A percentile compares a stretch with the other conserved stretches of the same genome.
phyloP scores from a whole-genome alignment of 2,888 invertebrate genomes.

The Cephus nigrinus region DNA sequence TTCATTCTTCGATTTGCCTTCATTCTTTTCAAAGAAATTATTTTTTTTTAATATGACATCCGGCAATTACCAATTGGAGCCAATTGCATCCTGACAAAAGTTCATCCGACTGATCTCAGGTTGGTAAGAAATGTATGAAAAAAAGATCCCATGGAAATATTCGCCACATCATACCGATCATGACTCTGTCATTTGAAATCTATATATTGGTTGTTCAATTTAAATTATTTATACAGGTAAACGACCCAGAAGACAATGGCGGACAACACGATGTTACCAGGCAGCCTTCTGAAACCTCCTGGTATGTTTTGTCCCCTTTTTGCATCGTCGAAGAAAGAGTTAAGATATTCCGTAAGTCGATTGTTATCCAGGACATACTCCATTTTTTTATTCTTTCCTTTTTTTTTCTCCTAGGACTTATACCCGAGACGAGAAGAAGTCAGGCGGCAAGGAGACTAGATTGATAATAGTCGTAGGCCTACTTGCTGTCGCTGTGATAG shows the following conservation, averaged over 20 bases:
- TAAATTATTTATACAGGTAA: conserved; percentile 44
- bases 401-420: conserved; percentile 13
- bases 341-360: neutral
- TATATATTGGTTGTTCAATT: neutral
- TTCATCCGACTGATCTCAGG: no score
- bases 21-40: no score
- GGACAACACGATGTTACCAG: conserved; percentile 25
- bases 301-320: conserved; percentile 37
- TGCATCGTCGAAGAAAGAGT: neutral
- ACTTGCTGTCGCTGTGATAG: conserved; percentile 57
- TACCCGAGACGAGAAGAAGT: conserved; percentile 49
- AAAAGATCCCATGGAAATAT: neutral
- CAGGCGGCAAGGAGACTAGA: conserved; percentile 49
- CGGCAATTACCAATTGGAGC: no score
- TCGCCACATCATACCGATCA: neutral
- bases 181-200: neutral
- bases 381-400: conserved; percentile 6
- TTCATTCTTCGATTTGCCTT: no score
- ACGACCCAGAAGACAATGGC: conserved; percentile 56
- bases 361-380: neutral
- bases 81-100: no score
- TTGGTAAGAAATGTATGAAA: neutral
- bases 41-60: no score
- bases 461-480: conserved; percentile 58
- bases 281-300: conserved; percentile 37